These are phyloP conservation scores for Ectropis grisescens DNA, from an alignment of 1,140 invertebrate species.

Conservation along the genomic window DNA sequence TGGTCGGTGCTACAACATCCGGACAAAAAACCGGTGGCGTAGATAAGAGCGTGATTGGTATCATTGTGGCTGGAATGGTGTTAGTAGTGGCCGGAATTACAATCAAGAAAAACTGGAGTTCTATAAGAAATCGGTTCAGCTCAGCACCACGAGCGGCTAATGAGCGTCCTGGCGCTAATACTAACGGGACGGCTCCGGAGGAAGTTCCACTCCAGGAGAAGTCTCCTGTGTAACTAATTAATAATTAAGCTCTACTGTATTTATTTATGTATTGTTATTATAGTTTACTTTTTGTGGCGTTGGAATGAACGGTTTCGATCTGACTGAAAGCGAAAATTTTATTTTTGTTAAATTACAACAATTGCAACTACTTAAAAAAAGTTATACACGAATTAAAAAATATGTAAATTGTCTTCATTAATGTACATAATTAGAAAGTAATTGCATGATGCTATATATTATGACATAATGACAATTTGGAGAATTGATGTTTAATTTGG, in stretches of 20 bases:
- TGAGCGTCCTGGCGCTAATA: constrained; percentile 26
- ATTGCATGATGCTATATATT: too few species aligned
- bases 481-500: too few species aligned
- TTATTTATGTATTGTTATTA: constrained; percentile 3
- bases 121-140: constrained; percentile 52
- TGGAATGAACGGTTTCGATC: constrained; percentile 41
- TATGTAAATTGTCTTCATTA: too few species aligned
- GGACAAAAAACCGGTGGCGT: constrained; percentile 40
- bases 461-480: too few species aligned
- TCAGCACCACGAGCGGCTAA: constrained; percentile 39
- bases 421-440: too few species aligned
- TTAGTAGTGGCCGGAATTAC: constrained; percentile 56
- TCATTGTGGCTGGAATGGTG: constrained; percentile 63
- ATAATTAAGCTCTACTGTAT: constrained; percentile 1
- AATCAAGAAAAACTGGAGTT: constrained; percentile 71
- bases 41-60: constrained; percentile 50
- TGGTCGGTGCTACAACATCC: constrained; percentile 42
- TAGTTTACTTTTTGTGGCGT: constrained; percentile 4
- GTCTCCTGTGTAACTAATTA: constrained; percentile 38
- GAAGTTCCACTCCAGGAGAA: constrained; percentile 58
- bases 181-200: constrained; percentile 46
- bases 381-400: too few species aligned
- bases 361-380: too few species aligned
- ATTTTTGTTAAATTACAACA: constrained; percentile 6
- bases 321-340: constrained; percentile 34